Base-by-base conservation (phyloP, 2,888 invertebrate species). In the Stramonita haemastoma region DNA sequence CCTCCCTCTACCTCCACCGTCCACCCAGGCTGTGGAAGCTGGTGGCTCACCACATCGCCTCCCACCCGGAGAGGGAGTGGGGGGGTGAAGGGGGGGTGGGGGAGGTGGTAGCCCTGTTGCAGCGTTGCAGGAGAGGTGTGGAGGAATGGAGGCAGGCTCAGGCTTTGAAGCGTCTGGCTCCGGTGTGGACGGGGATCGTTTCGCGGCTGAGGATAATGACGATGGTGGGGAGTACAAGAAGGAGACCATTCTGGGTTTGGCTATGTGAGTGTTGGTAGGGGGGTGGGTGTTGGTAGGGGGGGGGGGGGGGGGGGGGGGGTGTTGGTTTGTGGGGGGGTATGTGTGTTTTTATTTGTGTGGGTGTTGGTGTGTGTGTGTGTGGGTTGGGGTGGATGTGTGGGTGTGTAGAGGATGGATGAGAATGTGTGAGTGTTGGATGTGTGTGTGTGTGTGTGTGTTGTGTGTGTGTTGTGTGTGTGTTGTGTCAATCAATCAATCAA, bases 161-260 rank as follows among this genome's bases (percentile, higher is more conserved):
- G 91, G 94, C 95, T 22, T 93, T 97, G 29, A 94, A 95, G 87
- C 93, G 94, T 57, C 95, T 96, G 70, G 77, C 81, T 5, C 26
- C 95, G 97, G 96, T 56, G 96, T 97, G 22, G 96, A 97, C 94
- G 95, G 96, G 22, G 95, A 95, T 17, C 94, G 97, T 81, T 97
- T 97, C 93, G 94, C 96, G 13, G 93, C 94, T 17, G n/a, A n/a
- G n/a, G n/a, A n/a, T n/a, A n/a, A n/a, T n/a, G n/a, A n/a, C n/a
- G n/a, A n/a, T 46, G 97, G 97, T 92, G 91, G 94, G 32, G 95
- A 96, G 70, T 97, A 97, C 93, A 96, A 96, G 92, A 95, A 95
- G 89, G 97, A 97, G 92, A 96, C 96, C 1, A 96, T 97, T 87
- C 94, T 97, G 15, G 97, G 97, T 13, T 95, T 97, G 83, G 96